These are phyloP conservation scores for Pseudochromis fuscus DNA, from an alignment of 2,797 vertebrate genomes.

Conservation along the genomic window DNA sequence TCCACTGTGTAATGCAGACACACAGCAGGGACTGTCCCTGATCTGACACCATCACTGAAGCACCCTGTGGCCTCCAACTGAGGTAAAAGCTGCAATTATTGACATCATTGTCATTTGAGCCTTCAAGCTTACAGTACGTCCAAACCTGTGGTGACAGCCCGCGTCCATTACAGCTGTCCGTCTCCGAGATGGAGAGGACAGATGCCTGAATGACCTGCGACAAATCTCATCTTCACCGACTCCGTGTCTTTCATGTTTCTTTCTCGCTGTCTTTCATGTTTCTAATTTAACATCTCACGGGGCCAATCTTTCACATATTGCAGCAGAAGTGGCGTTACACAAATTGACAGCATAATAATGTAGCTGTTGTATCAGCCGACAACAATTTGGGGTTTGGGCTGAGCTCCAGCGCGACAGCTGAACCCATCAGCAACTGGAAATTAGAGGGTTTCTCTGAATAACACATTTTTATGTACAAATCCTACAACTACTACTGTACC, in stretches of 20 bases:
- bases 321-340: slow-evolving; percentile 8
- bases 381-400: slow-evolving; percentile 12
- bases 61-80: slow-evolving; percentile 47
- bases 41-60: slow-evolving; percentile 21
- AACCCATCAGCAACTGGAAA: not conserved
- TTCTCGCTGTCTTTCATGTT: not conserved
- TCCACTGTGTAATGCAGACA: not conserved
- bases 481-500: no score
- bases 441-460: not conserved
- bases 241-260: not conserved
- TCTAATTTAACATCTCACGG: not conserved
- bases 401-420: not conserved
- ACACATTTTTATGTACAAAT: no score
- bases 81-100: slow-evolving; percentile 53
- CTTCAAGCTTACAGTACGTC: slow-evolving; percentile 28
- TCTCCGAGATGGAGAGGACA: slow-evolving; percentile 32
- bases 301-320: not conserved
- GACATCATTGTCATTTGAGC: slow-evolving; percentile 44
- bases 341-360: slow-evolving; percentile 10
- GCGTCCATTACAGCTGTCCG: slow-evolving; percentile 33
- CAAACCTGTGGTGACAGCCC: slow-evolving; percentile 29
- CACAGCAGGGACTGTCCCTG: slow-evolving; percentile 4
- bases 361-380: slow-evolving; percentile 10
- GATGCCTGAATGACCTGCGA: not conserved
- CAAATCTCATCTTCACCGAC: slow-evolving; percentile 4